These are phyloP conservation scores for Hydrochoerus hydrochaeris DNA, from an alignment of 2,113 vertebrate genomes.

Conservation along the genomic window DNA sequence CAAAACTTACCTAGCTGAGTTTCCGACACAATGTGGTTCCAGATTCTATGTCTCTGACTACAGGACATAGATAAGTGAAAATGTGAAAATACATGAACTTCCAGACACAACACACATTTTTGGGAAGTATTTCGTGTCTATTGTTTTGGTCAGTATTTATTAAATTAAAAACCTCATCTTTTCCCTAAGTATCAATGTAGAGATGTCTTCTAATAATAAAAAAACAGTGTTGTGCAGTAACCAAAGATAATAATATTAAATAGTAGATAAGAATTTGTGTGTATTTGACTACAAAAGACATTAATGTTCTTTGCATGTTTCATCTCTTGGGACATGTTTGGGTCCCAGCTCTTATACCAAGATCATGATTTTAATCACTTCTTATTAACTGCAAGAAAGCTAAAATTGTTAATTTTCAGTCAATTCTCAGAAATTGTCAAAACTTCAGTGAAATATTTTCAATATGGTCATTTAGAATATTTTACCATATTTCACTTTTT, in stretches of 20 bases:
- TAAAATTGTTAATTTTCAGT: neutral
- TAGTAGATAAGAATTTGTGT: neutral
- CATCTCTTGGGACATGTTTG: neutral
- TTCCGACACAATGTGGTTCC: neutral
- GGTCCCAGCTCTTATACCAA: neutral
- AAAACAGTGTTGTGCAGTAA: neutral
- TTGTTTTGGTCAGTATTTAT: neutral
- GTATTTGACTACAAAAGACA: neutral
- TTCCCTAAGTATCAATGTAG: neutral
- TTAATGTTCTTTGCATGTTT: neutral
- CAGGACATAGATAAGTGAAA: neutral
- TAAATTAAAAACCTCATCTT: neutral
- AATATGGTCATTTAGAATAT: neutral
- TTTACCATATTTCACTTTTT: neutral
- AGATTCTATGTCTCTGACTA: neutral
- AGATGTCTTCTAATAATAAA: neutral
- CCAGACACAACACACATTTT: rapidly evolving
- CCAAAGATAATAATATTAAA: neutral
- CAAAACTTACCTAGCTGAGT: neutral
- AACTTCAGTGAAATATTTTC: neutral
- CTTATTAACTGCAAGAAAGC: neutral
- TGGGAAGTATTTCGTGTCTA: neutral
- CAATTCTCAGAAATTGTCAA: neutral
- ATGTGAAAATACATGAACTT: neutral
- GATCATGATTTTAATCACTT: neutral